These are phyloP conservation scores for Acanthosepion esculentum DNA, from an alignment of 2,888 invertebrate genomes.

Conservation along the genomic window DNA sequence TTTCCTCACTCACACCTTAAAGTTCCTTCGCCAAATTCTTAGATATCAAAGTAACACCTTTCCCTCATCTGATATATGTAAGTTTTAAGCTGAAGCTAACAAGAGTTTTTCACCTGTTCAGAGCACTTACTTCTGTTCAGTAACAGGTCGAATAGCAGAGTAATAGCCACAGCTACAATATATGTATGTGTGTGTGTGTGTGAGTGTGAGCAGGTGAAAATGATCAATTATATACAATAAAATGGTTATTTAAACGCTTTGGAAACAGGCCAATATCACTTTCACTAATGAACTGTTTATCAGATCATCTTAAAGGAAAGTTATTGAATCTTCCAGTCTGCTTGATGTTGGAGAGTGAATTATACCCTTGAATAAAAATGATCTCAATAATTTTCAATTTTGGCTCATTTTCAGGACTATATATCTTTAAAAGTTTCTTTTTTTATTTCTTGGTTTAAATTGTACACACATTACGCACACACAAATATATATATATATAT, in stretches of 20 bases:
- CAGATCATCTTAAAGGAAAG: slow-evolving; percentile 15
- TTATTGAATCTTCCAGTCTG: slow-evolving; percentile 33
- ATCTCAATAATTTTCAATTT: slow-evolving; percentile 33
- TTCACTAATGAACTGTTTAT: slow-evolving; percentile 33
- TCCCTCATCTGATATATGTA: too few species aligned
- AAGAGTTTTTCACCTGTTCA: too few species aligned
- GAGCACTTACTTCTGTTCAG: too few species aligned
- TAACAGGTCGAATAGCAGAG: too few species aligned
- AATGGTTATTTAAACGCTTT: slow-evolving; percentile 2
- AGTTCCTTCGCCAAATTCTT: too few species aligned
- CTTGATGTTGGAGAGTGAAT: neutral
- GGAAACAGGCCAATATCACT: neutral
- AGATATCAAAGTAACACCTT: too few species aligned
- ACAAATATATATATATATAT: neutral
- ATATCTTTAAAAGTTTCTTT: slow-evolving; percentile 3
- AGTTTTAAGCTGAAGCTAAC: too few species aligned
- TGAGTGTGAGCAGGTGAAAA: neutral
- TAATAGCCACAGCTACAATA: neutral
- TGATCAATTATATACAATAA: slow-evolving; percentile 11
- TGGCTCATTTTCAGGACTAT: slow-evolving; percentile 8
- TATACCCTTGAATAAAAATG: slow-evolving; percentile 8
- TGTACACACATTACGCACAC: neutral
- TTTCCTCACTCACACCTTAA: too few species aligned
- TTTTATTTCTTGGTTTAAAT: neutral
- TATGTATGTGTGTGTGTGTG: neutral